These are phyloP conservation scores for Sinhomidia bicolor DNA, from an alignment of 2,888 invertebrate genomes.

Conservation along the genomic window DNA sequence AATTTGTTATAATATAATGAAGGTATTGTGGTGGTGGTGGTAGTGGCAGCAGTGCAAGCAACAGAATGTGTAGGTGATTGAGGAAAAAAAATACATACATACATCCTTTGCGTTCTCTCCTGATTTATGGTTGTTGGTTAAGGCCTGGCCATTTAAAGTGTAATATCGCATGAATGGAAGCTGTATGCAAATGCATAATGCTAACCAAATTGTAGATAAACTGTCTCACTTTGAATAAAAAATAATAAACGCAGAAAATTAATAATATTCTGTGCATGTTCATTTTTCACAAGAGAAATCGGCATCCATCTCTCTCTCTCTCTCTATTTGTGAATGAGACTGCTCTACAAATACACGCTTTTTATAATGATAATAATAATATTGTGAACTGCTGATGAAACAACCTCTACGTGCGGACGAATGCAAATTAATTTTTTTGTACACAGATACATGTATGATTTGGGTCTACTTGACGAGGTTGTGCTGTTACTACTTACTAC, in stretches of 20 bases:
- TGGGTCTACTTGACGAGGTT: not conserved
- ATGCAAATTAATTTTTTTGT: slow-evolving; percentile 56
- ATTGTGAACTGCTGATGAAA: slow-evolving; percentile 2
- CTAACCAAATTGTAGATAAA: slow-evolving; percentile 49
- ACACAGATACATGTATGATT: not conserved
- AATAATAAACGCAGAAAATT: no score
- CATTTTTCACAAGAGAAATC: slow-evolving; percentile 27
- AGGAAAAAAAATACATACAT: no score
- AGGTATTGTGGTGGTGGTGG: not conserved
- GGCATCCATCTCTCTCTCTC: slow-evolving; percentile 30
- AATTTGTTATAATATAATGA: slow-evolving; percentile 6
- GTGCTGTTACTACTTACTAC: no score
- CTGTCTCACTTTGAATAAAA: slow-evolving; percentile 51
- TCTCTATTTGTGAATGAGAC: slow-evolving; percentile 37
- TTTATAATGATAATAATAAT: not conserved
- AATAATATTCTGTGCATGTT: not conserved
- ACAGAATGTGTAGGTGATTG: not conserved
- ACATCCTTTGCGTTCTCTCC: not conserved
- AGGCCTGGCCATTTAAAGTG: not conserved
- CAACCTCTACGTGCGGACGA: slow-evolving; percentile 20
- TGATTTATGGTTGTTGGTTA: slow-evolving; percentile 22
- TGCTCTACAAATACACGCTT: not conserved
- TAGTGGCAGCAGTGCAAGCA: not conserved
- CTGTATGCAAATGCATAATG: slow-evolving; percentile 31
- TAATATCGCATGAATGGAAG: slow-evolving; percentile 1